A percentile compares a stretch with the other conserved stretches of the same genome.
Evolutionary conservation across 2,797 vertebrate species (phyloP).

Genomic region (Falco rusticolus): DNA sequence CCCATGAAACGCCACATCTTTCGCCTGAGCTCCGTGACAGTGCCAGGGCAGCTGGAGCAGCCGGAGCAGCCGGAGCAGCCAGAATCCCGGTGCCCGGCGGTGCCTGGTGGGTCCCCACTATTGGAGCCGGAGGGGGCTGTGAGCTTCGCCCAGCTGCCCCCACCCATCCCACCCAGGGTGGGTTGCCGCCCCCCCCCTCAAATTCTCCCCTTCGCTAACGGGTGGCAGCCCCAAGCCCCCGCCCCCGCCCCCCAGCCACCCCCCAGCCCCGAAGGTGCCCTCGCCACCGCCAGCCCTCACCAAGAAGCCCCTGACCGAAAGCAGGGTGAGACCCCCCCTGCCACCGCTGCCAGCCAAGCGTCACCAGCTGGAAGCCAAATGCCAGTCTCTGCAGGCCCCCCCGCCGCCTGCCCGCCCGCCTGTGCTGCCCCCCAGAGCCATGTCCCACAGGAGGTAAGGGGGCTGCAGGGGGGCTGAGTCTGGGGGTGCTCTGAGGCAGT

Average conservation of each 20-base stretch:
- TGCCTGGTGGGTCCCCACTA: accelerated
- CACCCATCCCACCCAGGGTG: conserved; percentile 88
- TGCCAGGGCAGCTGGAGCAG: background rate
- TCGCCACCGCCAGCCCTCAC: accelerated
- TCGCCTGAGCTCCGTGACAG: background rate
- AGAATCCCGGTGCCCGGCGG: background rate
- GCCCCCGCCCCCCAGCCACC: background rate
- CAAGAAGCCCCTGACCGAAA: background rate
- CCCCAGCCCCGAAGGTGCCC: background rate
- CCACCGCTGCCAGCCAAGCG: background rate
- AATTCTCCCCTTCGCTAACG: conserved; percentile 64
- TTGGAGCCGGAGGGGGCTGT: background rate
- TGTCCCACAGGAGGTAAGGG: background rate
- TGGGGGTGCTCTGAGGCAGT: background rate
- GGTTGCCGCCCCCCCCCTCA: conserved; percentile 82
- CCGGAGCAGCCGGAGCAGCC: background rate
- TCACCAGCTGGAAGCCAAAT: background rate
- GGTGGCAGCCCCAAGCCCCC: accelerated
- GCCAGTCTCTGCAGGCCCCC: background rate
- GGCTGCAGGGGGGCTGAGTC: background rate
- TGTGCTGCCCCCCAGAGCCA: background rate
- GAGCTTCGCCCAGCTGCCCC: conserved; percentile 16
- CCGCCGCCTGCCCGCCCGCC: background rate
- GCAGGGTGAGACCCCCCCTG: background rate
- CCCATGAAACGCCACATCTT: conserved; percentile 87